Evolutionary conservation across 2,113 vertebrate species (phyloP).

Genomic region (Spilogale gracilis): DNA sequence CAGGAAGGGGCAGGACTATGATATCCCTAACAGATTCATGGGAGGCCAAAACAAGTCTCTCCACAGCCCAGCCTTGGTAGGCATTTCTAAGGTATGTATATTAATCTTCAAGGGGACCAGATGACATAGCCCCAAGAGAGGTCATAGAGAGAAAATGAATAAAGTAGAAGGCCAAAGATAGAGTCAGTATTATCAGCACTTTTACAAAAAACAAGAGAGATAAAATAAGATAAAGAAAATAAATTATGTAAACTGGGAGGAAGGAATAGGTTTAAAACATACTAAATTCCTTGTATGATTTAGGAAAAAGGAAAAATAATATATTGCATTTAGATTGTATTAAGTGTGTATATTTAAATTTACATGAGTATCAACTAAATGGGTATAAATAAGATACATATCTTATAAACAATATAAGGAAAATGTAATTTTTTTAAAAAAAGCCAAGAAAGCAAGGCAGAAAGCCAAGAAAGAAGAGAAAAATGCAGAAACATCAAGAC

Average conservation of each 20-base stretch:
- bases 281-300: neutral
- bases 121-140: neutral
- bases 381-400: neutral
- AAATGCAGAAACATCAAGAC: neutral
- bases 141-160: neutral
- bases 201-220: neutral
- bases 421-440: neutral
- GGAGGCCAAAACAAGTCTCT: neutral
- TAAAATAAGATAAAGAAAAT: neutral
- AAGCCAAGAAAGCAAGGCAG: neutral
- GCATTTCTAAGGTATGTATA: neutral
- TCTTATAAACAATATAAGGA: neutral
- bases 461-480: neutral
- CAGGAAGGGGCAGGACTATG: neutral
- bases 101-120: neutral
- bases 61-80: neutral
- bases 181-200: neutral
- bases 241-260: neutral
- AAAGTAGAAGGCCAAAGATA: neutral
- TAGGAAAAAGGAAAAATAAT: neutral
- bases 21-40: neutral
- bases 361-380: neutral
- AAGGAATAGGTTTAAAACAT: neutral
- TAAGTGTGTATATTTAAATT: neutral
- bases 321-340: constrained; percentile 2